Base-by-base conservation (phyloP, 1,140 invertebrate genomes). In the Arion vulgaris region DNA sequence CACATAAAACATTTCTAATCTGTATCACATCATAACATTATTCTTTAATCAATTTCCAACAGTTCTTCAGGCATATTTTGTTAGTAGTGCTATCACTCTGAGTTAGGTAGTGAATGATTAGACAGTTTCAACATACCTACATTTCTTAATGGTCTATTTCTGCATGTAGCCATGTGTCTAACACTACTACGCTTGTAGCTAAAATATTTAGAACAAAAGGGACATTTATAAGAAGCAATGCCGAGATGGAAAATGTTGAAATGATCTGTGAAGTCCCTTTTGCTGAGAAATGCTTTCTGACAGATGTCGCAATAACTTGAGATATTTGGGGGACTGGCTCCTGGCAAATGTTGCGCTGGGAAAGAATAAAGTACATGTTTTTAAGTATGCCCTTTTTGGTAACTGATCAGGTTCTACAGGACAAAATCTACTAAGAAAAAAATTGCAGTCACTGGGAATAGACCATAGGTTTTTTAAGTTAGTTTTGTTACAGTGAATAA, bases 191-290 rank as follows among this genome's bases (percentile, higher is more conserved):
- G 36, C 39, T 74, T 74, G 72, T 74, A 74, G 39, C 45, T 74
- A 45, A 74, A 74, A 41, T 13, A 17, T 74, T 74, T 74, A 15
- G 36, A 74, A 41, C 72, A 74, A 41, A 23, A 74, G 15, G 72
- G 72, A n/a, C 72, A 74, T 41, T 19, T 41, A 41, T 74, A 74
- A 28, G 72, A 74, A 45, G 72, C 72, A 41, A 74, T 74, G 17
- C 72, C 72, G 34, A 74, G 72, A 74, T 74, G 72, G 32, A 74
- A 36, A 45, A 36, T 74, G 72, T 74, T 74, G 72, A 45, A 39
- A 74, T 74, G 72, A 45, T 74, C 72, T 39, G 15, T 41, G 72
- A 39, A 41, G 39, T 74, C 72, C n/a, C 72, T 5, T 45, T 45
- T 74, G 39, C 72, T 41, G 26, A 45, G 34, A 74, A 74, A 74